These are phyloP conservation scores for Anagrus nilaparvatae DNA, from an alignment of 1,140 invertebrate genomes.

Conservation along the genomic window DNA sequence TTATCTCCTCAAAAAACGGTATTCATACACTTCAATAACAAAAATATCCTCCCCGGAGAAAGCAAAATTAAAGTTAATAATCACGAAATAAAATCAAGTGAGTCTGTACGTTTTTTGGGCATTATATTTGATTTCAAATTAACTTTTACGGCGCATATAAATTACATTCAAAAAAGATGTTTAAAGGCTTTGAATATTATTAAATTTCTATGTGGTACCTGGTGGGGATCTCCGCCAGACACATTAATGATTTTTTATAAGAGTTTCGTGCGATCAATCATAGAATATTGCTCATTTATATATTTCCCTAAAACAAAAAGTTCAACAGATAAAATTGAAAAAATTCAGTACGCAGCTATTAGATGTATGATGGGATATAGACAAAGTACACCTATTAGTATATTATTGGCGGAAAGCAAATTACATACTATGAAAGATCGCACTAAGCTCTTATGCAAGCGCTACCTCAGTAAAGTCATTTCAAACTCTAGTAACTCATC, in stretches of 20 bases:
- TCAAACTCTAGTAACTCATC: no score
- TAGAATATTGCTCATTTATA: conserved; percentile 5
- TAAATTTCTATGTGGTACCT: conserved; percentile 4
- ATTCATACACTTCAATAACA: no score
- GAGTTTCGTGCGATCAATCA: neutral
- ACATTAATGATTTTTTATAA: conserved; percentile 6
- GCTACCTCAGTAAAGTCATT: neutral
- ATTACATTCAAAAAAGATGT: conserved; percentile 4
- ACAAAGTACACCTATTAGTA: conserved; percentile 4
- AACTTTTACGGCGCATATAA: conserved; percentile 11
- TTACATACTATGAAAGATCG: neutral
- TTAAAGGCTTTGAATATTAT: conserved; percentile 3
- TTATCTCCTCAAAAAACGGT: no score
- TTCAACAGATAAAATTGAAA: conserved; percentile 2
- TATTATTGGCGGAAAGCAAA: conserved; percentile 2
- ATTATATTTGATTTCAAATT: conserved; percentile 14
- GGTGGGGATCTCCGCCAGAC: neutral
- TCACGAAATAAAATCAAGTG: conserved; percentile 3
- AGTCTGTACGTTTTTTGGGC: conserved; percentile 11
- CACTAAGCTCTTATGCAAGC: neutral
- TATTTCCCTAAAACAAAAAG: neutral
- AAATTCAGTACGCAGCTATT: neutral
- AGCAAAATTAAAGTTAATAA: neutral
- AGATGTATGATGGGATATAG: conserved; percentile 1
- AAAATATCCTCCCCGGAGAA: no score